A percentile compares a stretch with the other conserved stretches of the same genome.
Conservation (phyloP, 2,888 invertebrate genomes). For the Mycalesis mineus region DNA sequence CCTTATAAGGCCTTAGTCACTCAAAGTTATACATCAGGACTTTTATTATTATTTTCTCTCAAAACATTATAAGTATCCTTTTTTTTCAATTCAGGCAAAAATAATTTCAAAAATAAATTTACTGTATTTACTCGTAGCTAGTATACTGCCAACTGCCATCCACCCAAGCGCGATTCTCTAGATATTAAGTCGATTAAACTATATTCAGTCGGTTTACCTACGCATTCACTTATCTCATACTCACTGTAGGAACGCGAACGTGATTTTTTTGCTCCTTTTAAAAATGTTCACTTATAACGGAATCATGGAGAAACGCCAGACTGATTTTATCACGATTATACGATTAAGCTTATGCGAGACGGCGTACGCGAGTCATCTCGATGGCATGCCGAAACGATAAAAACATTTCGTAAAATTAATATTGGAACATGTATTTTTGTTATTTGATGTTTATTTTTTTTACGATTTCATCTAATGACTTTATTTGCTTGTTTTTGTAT, state of each 20-base stretch:
- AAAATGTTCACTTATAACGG: slow-evolving; percentile 16
- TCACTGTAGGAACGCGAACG: neutral
- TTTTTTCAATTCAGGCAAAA: no score
- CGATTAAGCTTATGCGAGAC: slow-evolving; percentile 17
- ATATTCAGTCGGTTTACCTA: neutral
- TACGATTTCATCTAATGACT: neutral
- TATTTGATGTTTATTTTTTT: neutral
- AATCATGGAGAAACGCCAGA: slow-evolving; percentile 20
- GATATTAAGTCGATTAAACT: neutral
- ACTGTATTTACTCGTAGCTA: no score
- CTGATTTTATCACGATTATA: slow-evolving; percentile 23
- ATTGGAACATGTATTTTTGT: neutral
- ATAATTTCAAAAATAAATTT: no score
- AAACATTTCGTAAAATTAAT: slow-evolving; percentile 3
- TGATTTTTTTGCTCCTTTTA: slow-evolving; percentile 7
- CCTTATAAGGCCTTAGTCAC: no score
- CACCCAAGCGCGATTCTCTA: no score
- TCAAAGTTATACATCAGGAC: no score
- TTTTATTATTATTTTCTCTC: no score
- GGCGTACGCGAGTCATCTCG: slow-evolving; percentile 15
- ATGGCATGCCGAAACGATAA: slow-evolving; percentile 11
- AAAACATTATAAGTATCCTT: no score
- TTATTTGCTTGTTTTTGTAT: no score
- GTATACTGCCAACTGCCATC: no score
- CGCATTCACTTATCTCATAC: neutral